Evolutionary conservation across 2,888 invertebrate species (phyloP).

Genomic region (Kuschelorhynchus macadamiae): DNA sequence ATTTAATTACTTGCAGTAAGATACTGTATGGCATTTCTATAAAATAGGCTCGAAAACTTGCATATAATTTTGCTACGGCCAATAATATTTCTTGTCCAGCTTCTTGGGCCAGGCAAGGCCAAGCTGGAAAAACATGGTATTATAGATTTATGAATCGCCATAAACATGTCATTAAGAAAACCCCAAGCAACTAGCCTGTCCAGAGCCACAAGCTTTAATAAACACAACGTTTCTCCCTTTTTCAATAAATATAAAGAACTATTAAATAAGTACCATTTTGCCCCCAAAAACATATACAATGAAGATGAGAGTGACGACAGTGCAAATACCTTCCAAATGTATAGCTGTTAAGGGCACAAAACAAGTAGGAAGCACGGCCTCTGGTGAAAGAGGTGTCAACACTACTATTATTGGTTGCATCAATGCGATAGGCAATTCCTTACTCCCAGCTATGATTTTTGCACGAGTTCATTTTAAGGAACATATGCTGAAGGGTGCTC

Average conservation of each 20-base stretch:
- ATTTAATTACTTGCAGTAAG: slow-evolving; percentile 2
- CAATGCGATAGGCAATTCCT: slow-evolving; percentile 16
- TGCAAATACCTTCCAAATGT: slow-evolving; percentile 35
- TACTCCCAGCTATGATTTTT: slow-evolving; percentile 8
- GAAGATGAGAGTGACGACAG: slow-evolving; percentile 6
- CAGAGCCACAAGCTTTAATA: too few species aligned
- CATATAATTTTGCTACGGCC: not conserved
- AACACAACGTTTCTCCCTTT: slow-evolving; percentile 1
- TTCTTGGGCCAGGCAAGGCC: not conserved
- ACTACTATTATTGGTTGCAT: slow-evolving; percentile 26
- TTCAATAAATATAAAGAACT: slow-evolving; percentile 5
- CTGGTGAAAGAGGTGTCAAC: slow-evolving; percentile 39
- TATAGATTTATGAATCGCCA: slow-evolving; percentile 6
- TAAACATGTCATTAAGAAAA: slow-evolving; percentile 10
- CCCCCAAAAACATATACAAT: slow-evolving; percentile 6
- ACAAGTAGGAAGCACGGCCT: slow-evolving; percentile 34
- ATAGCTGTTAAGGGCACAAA: slow-evolving; percentile 36
- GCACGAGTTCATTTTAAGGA: slow-evolving; percentile 1
- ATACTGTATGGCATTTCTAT: not conserved
- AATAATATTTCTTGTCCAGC: slow-evolving; percentile 4
- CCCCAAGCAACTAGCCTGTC: slow-evolving; percentile 6
- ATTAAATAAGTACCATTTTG: slow-evolving; percentile 4
- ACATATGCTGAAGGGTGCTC: slow-evolving; percentile 12
- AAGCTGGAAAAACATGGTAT: slow-evolving; percentile 11
- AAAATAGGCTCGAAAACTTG: not conserved